Base-by-base conservation (phyloP, 2,797 vertebrate genomes). In the Lepidocolaptes lacrymiger region DNA sequence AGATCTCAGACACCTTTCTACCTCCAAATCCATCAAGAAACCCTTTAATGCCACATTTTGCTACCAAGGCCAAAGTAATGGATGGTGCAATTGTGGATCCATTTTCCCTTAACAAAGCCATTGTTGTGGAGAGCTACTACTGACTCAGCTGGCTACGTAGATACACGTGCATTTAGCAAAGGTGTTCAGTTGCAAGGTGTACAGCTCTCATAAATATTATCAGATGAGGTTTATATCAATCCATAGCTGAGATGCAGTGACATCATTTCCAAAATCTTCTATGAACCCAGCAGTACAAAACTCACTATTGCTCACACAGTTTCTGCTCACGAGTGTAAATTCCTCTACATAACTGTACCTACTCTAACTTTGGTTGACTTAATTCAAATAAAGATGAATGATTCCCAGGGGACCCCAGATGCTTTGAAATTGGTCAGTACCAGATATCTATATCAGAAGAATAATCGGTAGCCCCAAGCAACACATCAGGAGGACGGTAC, bases 371-470 rank as follows among this genome's bases (percentile, higher is more conserved):
- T 69, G 36, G 34, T 32, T 88, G 59, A 84, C 27, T 73, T 92
- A 17, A 81, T 84, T 88, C 63, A 67, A 28, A 36, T 63, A 39
- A 76, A 90, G 76, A 59, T 55, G 1, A 30, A 59, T 55, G 1
- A 30, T 54, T 73, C 48, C 48, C 72, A 43, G 16, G 34, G 39
- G 52, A 44, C 44, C 37, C 37, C 49, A 78, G 30, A 59, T 61
- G 20, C 27, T 87, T 75, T 86, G 74, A 54, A 59, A 80, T 56
- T 63, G 51, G 56, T 68, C 93, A 98, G 97, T 96, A 99, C 99
- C 99, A 99, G 82, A 99, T 98, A 98, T 98, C 99, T 96, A 99
- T 96, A 44, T 98, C 98, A 7, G 98, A 98, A 88, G 98, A 99
- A 97, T 99, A 99, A 76, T 99, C 97, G 13, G 98, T 99, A 95